Conservation (phyloP, 1,140 invertebrate species). For the Brachionus asplanchnoidis region DNA sequence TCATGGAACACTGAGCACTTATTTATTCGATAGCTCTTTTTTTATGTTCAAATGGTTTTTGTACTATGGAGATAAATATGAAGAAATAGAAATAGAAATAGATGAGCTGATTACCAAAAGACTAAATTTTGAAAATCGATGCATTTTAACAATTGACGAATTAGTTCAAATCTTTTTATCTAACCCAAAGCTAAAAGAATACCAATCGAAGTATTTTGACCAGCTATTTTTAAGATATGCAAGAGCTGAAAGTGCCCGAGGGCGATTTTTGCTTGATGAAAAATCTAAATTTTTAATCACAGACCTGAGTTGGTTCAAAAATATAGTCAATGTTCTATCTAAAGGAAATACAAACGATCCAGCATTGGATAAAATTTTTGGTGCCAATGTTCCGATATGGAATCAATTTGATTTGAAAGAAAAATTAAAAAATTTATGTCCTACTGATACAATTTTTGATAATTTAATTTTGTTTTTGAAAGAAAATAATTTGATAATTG, state of each 20-base stretch:
- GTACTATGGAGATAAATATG: neutral
- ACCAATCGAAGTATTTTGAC: neutral
- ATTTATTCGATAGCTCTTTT: constrained; percentile 4
- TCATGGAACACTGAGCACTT: neutral
- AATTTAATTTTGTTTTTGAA: neutral
- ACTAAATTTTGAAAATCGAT: neutral
- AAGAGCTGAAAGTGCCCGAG: neutral
- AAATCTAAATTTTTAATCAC: neutral
- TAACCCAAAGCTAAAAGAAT: neutral
- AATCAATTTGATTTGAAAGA: neutral
- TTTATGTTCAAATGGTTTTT: neutral
- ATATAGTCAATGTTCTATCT: neutral
- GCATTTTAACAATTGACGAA: neutral
- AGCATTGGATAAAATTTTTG: neutral
- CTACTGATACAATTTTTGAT: neutral
- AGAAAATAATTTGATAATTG: neutral
- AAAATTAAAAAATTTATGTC: neutral
- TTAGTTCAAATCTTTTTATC: neutral
- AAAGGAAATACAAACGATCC: neutral
- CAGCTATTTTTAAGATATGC: neutral
- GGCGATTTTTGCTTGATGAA: neutral
- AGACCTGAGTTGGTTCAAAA: neutral
- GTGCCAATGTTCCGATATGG: neutral
- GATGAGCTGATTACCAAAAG: neutral
- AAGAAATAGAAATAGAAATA: neutral